Percentiles rank a stretch among this genome's conserved stretches.
phyloP scores from a whole-genome alignment of 2,888 invertebrate species.

The Drosophila kokeensis region DNA sequence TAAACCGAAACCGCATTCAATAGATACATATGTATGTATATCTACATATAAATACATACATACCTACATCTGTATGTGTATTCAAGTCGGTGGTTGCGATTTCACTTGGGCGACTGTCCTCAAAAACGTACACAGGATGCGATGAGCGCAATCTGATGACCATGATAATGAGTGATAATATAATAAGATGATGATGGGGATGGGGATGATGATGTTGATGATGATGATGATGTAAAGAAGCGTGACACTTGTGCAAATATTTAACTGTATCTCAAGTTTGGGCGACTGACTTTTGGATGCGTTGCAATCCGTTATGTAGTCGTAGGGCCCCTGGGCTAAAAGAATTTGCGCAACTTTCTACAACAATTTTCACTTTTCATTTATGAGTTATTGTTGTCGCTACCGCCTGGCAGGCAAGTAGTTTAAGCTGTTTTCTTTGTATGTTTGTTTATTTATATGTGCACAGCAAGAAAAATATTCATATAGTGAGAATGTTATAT shows the following conservation, averaged over 20 bases:
- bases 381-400: conserved; percentile 73
- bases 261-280: conserved; percentile 64
- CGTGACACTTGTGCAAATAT: conserved; percentile 77
- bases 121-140: conserved; percentile 80
- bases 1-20: conserved; percentile 45
- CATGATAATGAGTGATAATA: conserved; percentile 56
- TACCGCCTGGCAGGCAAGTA: conserved; percentile 13
- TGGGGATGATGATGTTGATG: conserved; percentile 27
- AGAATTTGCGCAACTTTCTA: conserved; percentile 80
- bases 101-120: conserved; percentile 70
- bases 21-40: conserved; percentile 40
- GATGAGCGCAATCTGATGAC: conserved; percentile 32
- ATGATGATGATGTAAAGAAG: conserved; percentile 71
- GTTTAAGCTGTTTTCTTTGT: conserved; percentile 7
- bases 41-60: conserved; percentile 26
- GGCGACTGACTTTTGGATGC: conserved; percentile 37
- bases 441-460: conserved; percentile 23
- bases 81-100: conserved; percentile 39
- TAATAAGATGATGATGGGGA: conserved; percentile 38
- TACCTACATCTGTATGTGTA: background rate
- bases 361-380: conserved; percentile 77
- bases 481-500: background rate
- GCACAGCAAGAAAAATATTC: conserved; percentile 8
- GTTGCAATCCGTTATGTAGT: conserved; percentile 56
- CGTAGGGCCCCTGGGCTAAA: conserved; percentile 61